phyloP scores from a whole-genome alignment of 30 jellyfish, hydroid and myxozoan genomes.

The Chrysaora quinquecirrha region DNA sequence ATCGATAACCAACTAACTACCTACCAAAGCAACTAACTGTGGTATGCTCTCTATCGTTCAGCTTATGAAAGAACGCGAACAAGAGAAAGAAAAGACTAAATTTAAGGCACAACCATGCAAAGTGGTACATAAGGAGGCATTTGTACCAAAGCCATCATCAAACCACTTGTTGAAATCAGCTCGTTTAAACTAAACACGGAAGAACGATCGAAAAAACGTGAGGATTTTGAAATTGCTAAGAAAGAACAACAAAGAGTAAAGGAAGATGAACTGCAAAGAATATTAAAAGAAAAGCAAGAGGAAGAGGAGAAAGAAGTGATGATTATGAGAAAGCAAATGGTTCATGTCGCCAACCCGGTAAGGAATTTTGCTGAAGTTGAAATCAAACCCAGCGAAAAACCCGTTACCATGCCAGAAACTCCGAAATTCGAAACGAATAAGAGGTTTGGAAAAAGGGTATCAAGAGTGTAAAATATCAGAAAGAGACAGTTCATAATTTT shows the following conservation, averaged over 20 bases:
- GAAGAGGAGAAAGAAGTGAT: constrained; percentile 73
- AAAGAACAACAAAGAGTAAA: constrained; percentile 65
- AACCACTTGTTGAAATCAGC: constrained; percentile 72
- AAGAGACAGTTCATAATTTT: too few relatives aligned
- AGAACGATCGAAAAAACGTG: constrained; percentile 87
- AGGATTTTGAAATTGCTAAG: constrained; percentile 70
- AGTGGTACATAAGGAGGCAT: constrained; percentile 76
- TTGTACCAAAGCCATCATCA: constrained; percentile 69
- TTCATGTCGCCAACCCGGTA: constrained; percentile 82
- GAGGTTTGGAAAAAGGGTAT: constrained; percentile 51
- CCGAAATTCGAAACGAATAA: constrained; percentile 86
- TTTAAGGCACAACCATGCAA: constrained; percentile 87
- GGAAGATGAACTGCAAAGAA: constrained; percentile 69
- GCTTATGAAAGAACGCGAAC: constrained; percentile 50
- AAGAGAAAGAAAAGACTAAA: constrained; percentile 56
- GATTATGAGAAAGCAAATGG: constrained; percentile 67
- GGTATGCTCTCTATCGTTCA: too few relatives aligned
- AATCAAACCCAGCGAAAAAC: constrained; percentile 68
- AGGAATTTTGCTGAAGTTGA: constrained; percentile 71
- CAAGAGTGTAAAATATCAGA: constrained; percentile 12
- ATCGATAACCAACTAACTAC: too few relatives aligned
- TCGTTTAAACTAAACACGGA: constrained; percentile 79
- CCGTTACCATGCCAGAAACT: constrained; percentile 81
- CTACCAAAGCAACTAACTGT: too few relatives aligned
- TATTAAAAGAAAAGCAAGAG: constrained; percentile 58